A percentile compares a stretch with the other conserved stretches of the same genome.
These are phyloP conservation scores for Nephotettix cincticeps DNA, from an alignment of 1,140 invertebrate species.

Conservation along the genomic window DNA sequence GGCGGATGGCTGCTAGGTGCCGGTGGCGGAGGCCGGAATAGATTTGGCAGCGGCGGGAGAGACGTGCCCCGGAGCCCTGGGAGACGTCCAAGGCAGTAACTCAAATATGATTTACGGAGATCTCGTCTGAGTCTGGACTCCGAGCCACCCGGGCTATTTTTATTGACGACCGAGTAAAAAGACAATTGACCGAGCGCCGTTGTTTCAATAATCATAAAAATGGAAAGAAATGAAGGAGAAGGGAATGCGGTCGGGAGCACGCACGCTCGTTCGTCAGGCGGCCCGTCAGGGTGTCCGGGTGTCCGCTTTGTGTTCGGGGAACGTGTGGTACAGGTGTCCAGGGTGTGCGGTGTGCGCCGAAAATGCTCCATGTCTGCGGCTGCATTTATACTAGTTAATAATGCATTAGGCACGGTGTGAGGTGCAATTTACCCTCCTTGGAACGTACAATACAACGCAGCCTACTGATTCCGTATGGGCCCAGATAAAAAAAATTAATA, in stretches of 20 bases:
- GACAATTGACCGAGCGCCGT: constrained; percentile 5
- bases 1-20: background rate
- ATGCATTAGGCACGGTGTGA: no score
- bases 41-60: background rate
- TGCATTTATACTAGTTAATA: no score
- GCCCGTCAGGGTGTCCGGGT: no score
- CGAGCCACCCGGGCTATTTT: constrained; percentile 19
- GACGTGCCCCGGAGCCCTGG: background rate
- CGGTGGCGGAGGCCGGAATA: background rate
- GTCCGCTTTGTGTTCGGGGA: no score
- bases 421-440: no score
- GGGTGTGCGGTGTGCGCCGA: no score
- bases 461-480: no score
- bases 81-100: background rate
- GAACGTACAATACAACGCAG: no score
- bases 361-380: no score
- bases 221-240: constrained; percentile 11
- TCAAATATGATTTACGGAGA: constrained; percentile 17
- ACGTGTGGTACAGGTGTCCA: no score
- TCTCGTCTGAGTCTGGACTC: background rate
- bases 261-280: background rate
- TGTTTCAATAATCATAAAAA: constrained; percentile 24
- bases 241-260: background rate
- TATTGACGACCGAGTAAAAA: constrained; percentile 6
- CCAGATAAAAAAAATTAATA: no score